Base-by-base conservation (phyloP, 1,140 invertebrate genomes). In the Microplitis demolitor region DNA sequence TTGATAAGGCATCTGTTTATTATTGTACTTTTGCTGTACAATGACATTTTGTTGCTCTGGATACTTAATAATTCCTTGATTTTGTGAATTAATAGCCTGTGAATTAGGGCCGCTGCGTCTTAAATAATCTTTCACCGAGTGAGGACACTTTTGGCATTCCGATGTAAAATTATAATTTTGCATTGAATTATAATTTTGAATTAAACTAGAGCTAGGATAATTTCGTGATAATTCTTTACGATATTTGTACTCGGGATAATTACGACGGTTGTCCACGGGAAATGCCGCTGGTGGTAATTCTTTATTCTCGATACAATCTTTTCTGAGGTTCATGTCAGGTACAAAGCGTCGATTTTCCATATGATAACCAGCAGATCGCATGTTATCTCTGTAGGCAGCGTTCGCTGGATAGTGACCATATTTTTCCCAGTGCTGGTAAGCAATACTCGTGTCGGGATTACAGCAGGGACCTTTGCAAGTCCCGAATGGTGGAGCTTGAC, bases 401-500 rank as follows among this genome's bases (percentile, higher is more conserved):
- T 77, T 79, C 5, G 78, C 56, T 33, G 81, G 80, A 72, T 85
- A 86, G 4, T 79, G 76, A 31, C 77, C 75, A 69, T 80, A 86
- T 61, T 85, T 85, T 8, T 85, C 84, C 84, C 84, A 85, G 8
- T 80, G 77, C 50, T 78, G 79, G 60, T 86, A 86, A 6, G 61
- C 72, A 35, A 83, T 73, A 53, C 79, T 85, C 3, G 78, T 63
- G 60, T 85, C 82, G 0, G 79, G 75, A 70, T 83, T 80, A 60
- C 86, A 87, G 33, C 86, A 87, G 0, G 79, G 56, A 24, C 78
- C 83, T 61, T 87, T 87, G 16, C 86, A 87, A 11, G 82, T 61
- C 4, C 78, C 72, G 33, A 78, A 86, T 0, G 83, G 63, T 8
- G 75, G 60, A 1, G 69, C 69, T 37, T 82, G 78, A 62, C 83